Evolutionary conservation across 2,113 vertebrate genomes (phyloP).

Genomic region (Climacteris rufus): DNA sequence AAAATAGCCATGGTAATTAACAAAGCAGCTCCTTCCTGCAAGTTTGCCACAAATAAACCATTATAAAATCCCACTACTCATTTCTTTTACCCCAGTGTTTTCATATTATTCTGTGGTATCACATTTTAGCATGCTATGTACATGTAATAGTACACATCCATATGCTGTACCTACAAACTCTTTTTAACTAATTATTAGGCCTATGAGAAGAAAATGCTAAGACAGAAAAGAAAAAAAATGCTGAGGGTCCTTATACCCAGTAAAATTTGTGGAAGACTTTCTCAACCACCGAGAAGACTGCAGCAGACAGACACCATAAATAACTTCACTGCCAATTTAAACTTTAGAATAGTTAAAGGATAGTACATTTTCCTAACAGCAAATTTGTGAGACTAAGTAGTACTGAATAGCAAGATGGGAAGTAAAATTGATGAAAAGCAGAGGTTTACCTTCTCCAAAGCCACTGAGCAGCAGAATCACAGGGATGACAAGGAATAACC

Average conservation of each 20-base stretch:
- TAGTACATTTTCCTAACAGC: neutral
- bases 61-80: neutral
- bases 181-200: neutral
- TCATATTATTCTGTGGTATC: neutral
- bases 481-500: neutral
- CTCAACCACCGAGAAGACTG: neutral
- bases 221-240: neutral
- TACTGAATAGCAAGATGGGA: neutral
- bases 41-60: neutral
- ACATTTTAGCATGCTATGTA: neutral
- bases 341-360: neutral
- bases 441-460: neutral
- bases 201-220: neutral
- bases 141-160: neutral
- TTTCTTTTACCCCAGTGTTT: neutral
- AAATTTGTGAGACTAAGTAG: neutral
- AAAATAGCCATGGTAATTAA: neutral
- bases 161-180: neutral
- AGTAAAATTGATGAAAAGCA: neutral
- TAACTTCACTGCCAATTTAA: slow-evolving; percentile 9
- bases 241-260: neutral
- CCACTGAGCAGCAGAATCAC: neutral
- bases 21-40: neutral
- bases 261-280: neutral
- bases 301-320: neutral